These are phyloP conservation scores for Octopus bimaculoides DNA, from an alignment of 1,140 invertebrate genomes.

Conservation along the genomic window DNA sequence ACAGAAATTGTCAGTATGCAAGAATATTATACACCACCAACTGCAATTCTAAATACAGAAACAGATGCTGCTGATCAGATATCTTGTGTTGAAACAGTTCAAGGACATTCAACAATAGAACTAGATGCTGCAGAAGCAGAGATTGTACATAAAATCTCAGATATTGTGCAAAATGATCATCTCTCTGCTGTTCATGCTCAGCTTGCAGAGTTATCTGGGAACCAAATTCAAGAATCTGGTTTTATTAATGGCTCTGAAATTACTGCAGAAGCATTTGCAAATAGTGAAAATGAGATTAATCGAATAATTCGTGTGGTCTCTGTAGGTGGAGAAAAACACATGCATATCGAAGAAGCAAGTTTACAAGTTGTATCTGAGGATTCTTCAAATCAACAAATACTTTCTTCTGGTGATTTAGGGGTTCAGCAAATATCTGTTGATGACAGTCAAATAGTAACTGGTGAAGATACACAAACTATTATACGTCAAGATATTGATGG, in stretches of 20 bases:
- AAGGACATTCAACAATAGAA: not conserved
- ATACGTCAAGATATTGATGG: constrained; percentile 19
- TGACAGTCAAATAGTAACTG: constrained; percentile 6
- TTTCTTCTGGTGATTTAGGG: constrained; percentile 3
- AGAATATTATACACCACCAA: constrained; percentile 8
- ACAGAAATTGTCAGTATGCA: not conserved
- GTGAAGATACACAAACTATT: not conserved
- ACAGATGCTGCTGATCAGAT: constrained; percentile 12
- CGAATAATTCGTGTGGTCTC: constrained; percentile 32
- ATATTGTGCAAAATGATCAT: constrained; percentile 11
- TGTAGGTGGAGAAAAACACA: constrained; percentile 27
- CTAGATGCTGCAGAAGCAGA: constrained; percentile 16
- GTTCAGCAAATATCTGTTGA: constrained; percentile 13
- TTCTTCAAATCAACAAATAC: not conserved
- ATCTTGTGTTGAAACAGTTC: not conserved
- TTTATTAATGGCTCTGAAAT: constrained; percentile 24
- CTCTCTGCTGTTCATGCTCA: constrained; percentile 23
- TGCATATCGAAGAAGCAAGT: constrained; percentile 27
- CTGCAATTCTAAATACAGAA: constrained; percentile 18
- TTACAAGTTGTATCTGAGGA: constrained; percentile 12
- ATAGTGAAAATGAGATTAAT: constrained; percentile 21
- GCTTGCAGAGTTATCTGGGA: constrained; percentile 14
- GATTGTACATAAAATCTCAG: constrained; percentile 18
- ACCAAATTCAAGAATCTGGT: constrained; percentile 16
- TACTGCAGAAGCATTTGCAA: not conserved